A percentile compares a stretch with the other conserved stretches of the same genome.
Evolutionary conservation across 2,888 invertebrate species (phyloP).

Genomic region (Abrostola tripartita): DNA sequence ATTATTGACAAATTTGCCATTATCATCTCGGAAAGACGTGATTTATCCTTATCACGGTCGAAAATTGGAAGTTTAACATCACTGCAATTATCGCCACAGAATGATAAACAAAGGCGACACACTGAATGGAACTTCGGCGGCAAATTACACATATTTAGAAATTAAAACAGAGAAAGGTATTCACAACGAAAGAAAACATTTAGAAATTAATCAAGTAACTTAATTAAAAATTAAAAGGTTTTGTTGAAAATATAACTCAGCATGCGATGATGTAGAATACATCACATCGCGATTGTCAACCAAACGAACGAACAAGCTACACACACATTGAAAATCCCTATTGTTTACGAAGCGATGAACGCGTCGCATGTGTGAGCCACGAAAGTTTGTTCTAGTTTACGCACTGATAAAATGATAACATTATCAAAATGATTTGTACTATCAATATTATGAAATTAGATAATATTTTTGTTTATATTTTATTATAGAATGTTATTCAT

Average conservation of each 20-base stretch:
- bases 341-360: conserved; percentile 82
- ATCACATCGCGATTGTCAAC: conserved; percentile 89
- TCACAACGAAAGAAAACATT: conserved; percentile 87
- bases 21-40: conserved; percentile 91
- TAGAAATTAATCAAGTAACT: conserved; percentile 86
- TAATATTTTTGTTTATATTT: conserved; percentile 17
- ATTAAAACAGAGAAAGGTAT: conserved; percentile 85
- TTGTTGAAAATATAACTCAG: conserved; percentile 87
- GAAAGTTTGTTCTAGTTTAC: conserved; percentile 79
- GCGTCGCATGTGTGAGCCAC: conserved; percentile 72
- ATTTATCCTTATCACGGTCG: conserved; percentile 92
- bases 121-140: conserved; percentile 97
- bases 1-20: conserved; percentile 94
- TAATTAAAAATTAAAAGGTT: conserved; percentile 85
- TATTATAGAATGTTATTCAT: conserved; percentile 19
- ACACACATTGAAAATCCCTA: conserved; percentile 80
- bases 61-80: conserved; percentile 93
- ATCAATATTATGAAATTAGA: conserved; percentile 36
- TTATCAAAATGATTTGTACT: conserved; percentile 73
- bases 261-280: conserved; percentile 88
- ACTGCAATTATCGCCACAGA: conserved; percentile 91
- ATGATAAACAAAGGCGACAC: conserved; percentile 97
- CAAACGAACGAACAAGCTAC: conserved; percentile 86
- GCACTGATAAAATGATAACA: conserved; percentile 85
- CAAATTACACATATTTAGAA: conserved; percentile 96